Base-by-base conservation (phyloP, 2,797 vertebrate species). In the Steatocranus sp. region DNA sequence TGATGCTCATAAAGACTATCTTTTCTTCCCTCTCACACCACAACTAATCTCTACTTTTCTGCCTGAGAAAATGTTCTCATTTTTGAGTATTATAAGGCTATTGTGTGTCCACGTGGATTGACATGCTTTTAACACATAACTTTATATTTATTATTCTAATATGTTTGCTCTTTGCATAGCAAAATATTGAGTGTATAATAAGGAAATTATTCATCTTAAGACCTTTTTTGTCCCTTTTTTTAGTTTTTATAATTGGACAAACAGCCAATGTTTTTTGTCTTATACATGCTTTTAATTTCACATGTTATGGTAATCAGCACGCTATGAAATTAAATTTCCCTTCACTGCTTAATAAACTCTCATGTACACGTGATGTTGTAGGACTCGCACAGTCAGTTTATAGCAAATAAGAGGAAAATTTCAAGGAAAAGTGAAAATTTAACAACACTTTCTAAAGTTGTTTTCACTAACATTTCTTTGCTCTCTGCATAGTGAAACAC, bases 1-100 rank as follows among this genome's bases (percentile, higher is more conserved):
- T 23, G 4, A 38, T 58, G 10, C 48, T 86, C 56, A 79, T 91
- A 82, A 91, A 84, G 63, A 80, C 70, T 0, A 48, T 76, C 32
- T 79, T 81, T 51, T 76, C 50, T 75, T 83, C 38, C 10, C 8
- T 66, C 68, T 36, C 12, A 25, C 27, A 75, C 53, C 8, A 10
- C 14, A 61, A 12, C 79, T 80, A 73, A 83, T 89, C 66, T 82
- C 41, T 25, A 10, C 54, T 34, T 50, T 36, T 4, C 32, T 82
- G 74, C 83, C 73, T 49, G 15, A 88, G 79, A 80, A 84, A 79
- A 78, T 73, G 68, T 80, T 88, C 81, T 53, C 76, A 76, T 90
- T 89, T 91, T 66, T 82, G 70, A 84, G 61, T 4, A 11, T 76
- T 89, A 75, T 81, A 76, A 80, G 30, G 10, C 58, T 3, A 1